Evolutionary conservation across 1,140 invertebrate species (phyloP).

Genomic region (Drosophila miranda): DNA sequence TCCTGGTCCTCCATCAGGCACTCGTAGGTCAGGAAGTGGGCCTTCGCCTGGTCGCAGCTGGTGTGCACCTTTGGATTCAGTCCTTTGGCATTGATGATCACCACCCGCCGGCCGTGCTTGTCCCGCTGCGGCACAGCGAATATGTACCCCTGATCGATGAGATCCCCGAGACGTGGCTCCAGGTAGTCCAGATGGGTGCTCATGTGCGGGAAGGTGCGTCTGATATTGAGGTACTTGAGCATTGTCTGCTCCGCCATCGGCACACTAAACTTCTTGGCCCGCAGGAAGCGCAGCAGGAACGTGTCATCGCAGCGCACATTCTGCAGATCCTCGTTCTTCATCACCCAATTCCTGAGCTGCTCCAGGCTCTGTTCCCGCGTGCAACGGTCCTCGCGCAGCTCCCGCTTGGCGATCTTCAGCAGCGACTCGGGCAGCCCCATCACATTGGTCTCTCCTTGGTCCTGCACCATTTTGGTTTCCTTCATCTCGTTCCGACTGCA

Average conservation of each 20-base stretch:
- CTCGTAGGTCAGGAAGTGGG: slow-evolving; percentile 88
- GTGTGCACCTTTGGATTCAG: slow-evolving; percentile 86
- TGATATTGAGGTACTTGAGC: slow-evolving; percentile 90
- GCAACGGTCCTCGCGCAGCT: slow-evolving; percentile 86
- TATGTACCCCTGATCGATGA: slow-evolving; percentile 87
- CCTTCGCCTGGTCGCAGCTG: slow-evolving; percentile 87
- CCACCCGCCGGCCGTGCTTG: slow-evolving; percentile 87
- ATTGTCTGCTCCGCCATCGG: slow-evolving; percentile 90
- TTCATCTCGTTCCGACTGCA: slow-evolving; percentile 37
- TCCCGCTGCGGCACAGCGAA: slow-evolving; percentile 89
- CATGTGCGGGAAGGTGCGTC: slow-evolving; percentile 86
- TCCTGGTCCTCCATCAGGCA: slow-evolving; percentile 88
- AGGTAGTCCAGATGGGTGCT: slow-evolving; percentile 87
- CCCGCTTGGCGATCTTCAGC: slow-evolving; percentile 84
- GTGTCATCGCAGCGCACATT: slow-evolving; percentile 88
- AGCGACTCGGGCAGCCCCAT: slow-evolving; percentile 82
- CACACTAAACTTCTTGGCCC: slow-evolving; percentile 90
- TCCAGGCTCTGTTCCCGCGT: slow-evolving; percentile 85
- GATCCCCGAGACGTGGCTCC: slow-evolving; percentile 85
- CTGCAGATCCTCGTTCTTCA: slow-evolving; percentile 86
- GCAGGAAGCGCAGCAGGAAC: slow-evolving; percentile 90
- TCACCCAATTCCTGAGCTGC: slow-evolving; percentile 87
- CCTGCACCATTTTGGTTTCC: slow-evolving; percentile 53
- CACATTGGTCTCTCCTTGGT: slow-evolving; percentile 25
- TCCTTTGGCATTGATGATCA: slow-evolving; percentile 86